phyloP scores from a whole-genome alignment of 2,888 invertebrate genomes.

The Cephalotes varians region DNA sequence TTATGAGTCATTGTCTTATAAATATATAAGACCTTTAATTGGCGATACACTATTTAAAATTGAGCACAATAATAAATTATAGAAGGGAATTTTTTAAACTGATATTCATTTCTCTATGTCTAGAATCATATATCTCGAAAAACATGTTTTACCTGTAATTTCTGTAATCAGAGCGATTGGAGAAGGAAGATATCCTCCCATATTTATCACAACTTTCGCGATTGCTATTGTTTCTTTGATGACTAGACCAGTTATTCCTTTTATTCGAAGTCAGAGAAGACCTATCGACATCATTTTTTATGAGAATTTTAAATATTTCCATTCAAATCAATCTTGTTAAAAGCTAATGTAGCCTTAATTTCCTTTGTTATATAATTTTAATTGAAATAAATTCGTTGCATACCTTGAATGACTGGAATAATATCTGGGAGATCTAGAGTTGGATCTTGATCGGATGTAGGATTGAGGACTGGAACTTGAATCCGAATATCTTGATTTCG shows the following conservation, averaged over 20 bases:
- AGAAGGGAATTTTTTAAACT: neutral
- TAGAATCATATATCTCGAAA: conserved; percentile 20
- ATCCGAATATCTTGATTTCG: conserved; percentile 85
- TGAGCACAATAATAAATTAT: neutral
- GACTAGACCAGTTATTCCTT: conserved; percentile 78
- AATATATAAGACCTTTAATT: neutral
- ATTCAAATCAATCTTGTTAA: neutral
- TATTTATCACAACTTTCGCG: conserved; percentile 77
- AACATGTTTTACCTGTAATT: conserved; percentile 79
- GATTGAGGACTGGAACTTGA: conserved; percentile 69
- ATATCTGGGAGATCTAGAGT: conserved; percentile 78
- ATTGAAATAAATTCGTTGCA: neutral
- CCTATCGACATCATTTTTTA: conserved; percentile 68
- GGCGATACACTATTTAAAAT: neutral
- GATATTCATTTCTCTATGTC: neutral
- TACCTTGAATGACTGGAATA: conserved; percentile 83
- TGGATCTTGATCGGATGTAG: conserved; percentile 70
- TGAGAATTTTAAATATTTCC: neutral
- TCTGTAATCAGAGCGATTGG: conserved; percentile 75
- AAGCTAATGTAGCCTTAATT: neutral
- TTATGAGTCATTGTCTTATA: no score
- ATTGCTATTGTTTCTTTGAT: conserved; percentile 70
- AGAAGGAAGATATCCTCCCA: conserved; percentile 75
- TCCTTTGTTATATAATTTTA: neutral
- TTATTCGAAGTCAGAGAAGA: conserved; percentile 81